A percentile compares a stretch with the other conserved stretches of the same genome.
These are phyloP conservation scores for Listronotus bonariensis DNA, from an alignment of 1,140 invertebrate genomes.

Conservation along the genomic window DNA sequence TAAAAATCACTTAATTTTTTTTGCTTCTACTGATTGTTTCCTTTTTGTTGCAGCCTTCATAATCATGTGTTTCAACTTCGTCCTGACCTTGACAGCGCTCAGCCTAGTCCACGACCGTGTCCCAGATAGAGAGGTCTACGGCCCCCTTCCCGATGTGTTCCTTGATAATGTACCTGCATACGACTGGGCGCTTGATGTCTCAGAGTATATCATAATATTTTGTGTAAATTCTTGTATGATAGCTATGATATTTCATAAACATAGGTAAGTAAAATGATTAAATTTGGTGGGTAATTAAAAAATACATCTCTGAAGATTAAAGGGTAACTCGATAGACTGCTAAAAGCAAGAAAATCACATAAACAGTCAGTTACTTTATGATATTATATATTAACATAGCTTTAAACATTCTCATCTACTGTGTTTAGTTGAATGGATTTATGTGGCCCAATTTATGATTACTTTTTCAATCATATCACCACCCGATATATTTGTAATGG, in stretches of 20 bases:
- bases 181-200: constrained; percentile 81
- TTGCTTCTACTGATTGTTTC: not conserved
- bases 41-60: constrained; percentile 62
- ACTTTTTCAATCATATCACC: too few species aligned
- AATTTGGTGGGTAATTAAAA: too few species aligned
- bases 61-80: constrained; percentile 65
- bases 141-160: constrained; percentile 79
- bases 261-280: constrained; percentile 63
- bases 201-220: constrained; percentile 85
- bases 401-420: too few species aligned
- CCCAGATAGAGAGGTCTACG: constrained; percentile 71
- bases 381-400: too few species aligned
- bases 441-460: too few species aligned
- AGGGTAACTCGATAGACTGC: too few species aligned
- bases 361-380: too few species aligned
- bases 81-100: constrained; percentile 70
- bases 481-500: too few species aligned
- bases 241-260: constrained; percentile 81
- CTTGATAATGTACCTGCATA: constrained; percentile 73
- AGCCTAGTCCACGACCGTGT: constrained; percentile 84
- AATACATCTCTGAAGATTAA: too few species aligned
- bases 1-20: too few species aligned
- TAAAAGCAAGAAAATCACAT: too few species aligned
- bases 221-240: constrained; percentile 73
- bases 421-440: too few species aligned